Percentiles rank a stretch among this genome's conserved stretches.
These are phyloP conservation scores for Neoaliturus tenellus DNA, from an alignment of 2,888 invertebrate species.

Conservation along the genomic window DNA sequence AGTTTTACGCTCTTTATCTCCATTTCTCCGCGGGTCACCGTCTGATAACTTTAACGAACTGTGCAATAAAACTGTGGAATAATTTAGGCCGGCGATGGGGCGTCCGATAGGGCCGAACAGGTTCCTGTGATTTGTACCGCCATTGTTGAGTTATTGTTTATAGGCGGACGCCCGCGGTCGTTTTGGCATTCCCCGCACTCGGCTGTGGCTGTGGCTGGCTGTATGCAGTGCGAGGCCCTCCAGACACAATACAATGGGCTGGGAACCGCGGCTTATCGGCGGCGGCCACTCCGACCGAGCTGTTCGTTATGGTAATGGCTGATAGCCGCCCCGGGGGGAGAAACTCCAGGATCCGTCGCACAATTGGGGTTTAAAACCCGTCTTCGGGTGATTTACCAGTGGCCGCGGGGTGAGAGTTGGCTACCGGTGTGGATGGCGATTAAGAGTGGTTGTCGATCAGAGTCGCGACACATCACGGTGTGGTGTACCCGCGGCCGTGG, in stretches of 20 bases:
- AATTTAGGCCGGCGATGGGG: slow-evolving; percentile 5
- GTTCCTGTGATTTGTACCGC: slow-evolving; percentile 31
- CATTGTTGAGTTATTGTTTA: slow-evolving; percentile 26
- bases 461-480: not conserved
- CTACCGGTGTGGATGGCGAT: not conserved
- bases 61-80: slow-evolving; percentile 42
- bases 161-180: not conserved
- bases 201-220: too few species aligned
- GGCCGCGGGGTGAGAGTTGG: not conserved
- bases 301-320: slow-evolving; percentile 7
- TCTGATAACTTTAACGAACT: slow-evolving; percentile 38
- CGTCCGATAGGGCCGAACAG: slow-evolving; percentile 9
- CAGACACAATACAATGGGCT: slow-evolving; percentile 11
- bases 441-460: not conserved
- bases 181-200: not conserved
- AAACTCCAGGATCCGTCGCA: not conserved
- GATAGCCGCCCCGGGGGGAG: not conserved
- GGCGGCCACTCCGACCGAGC: not conserved
- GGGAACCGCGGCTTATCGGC: slow-evolving; percentile 1
- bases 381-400: not conserved
- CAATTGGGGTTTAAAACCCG: not conserved
- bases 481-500: not conserved
- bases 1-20: not conserved
- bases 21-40: not conserved
- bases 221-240: not conserved